Conservation (phyloP, 1,140 invertebrate species). For the Drosophila nannoptera region DNA sequence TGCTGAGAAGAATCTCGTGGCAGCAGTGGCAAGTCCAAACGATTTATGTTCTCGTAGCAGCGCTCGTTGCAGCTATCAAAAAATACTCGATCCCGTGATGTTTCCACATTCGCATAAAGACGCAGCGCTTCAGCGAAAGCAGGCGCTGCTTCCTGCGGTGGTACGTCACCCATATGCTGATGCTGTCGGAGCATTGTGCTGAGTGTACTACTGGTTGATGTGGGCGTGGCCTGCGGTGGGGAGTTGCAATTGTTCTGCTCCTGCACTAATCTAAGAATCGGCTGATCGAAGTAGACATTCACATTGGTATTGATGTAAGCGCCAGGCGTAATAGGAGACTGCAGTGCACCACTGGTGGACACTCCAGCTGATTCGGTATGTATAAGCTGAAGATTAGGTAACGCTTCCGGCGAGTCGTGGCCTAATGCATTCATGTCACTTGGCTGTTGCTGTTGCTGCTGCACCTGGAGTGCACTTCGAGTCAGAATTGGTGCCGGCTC, state of each 20-base stretch:
- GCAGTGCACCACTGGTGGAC: constrained; percentile 3
- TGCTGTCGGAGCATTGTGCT: constrained; percentile 34
- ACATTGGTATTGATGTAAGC: constrained; percentile 45
- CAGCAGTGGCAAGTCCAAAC: constrained; percentile 56
- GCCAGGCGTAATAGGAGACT: constrained; percentile 50
- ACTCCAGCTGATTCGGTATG: not conserved
- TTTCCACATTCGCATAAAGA: constrained; percentile 70
- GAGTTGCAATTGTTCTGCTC: constrained; percentile 47
- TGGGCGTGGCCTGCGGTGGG: constrained; percentile 17
- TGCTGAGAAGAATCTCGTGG: constrained; percentile 37
- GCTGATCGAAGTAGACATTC: constrained; percentile 70
- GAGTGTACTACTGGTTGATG: constrained; percentile 72
- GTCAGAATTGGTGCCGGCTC: constrained; percentile 59
- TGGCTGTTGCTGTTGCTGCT: constrained; percentile 1
- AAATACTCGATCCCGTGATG: constrained; percentile 30
- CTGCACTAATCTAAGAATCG: constrained; percentile 43
- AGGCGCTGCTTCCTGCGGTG: constrained; percentile 79
- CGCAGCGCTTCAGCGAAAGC: constrained; percentile 53
- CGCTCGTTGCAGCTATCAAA: constrained; percentile 55
- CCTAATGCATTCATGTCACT: constrained; percentile 6
- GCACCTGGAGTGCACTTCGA: constrained; percentile 31
- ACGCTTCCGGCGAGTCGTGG: constrained; percentile 80
- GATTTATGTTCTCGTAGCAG: constrained; percentile 70
- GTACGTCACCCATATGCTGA: constrained; percentile 77
- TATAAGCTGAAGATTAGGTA: constrained; percentile 77